phyloP scores from a whole-genome alignment of 2,113 vertebrate genomes.

The Jaculus jaculus region DNA sequence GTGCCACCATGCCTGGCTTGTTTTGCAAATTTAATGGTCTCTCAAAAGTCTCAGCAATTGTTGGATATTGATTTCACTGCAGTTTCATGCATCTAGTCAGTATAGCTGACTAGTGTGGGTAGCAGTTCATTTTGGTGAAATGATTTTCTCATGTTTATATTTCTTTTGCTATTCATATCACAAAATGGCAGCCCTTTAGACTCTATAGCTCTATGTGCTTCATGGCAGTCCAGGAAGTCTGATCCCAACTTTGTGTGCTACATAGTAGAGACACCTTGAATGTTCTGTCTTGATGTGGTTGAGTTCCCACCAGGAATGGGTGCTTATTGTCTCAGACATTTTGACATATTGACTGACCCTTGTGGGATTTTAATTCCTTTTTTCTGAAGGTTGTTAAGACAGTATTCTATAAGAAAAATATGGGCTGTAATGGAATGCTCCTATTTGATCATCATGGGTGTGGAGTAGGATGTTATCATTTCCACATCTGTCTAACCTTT shows the following conservation, averaged over 20 bases:
- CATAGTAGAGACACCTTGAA: not conserved
- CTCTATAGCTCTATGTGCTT: not conserved
- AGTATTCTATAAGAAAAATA: not conserved
- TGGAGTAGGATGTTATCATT: not conserved
- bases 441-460: not conserved
- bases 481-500: not conserved
- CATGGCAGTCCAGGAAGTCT: not conserved
- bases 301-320: not conserved
- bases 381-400: not conserved
- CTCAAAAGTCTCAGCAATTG: not conserved
- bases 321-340: not conserved
- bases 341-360: not conserved
- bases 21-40: not conserved
- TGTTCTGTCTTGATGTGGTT: not conserved
- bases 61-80: not conserved
- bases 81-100: not conserved
- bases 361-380: slow-evolving; percentile 13
- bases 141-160: not conserved
- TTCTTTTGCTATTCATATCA: not conserved
- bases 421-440: not conserved
- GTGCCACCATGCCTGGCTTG: too few relatives aligned
- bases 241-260: not conserved
- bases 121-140: slow-evolving; percentile 11
- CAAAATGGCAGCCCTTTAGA: not conserved
- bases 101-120: not conserved